Conservation (phyloP, 2,797 vertebrate species). For the Scomberomorus guttatus region DNA sequence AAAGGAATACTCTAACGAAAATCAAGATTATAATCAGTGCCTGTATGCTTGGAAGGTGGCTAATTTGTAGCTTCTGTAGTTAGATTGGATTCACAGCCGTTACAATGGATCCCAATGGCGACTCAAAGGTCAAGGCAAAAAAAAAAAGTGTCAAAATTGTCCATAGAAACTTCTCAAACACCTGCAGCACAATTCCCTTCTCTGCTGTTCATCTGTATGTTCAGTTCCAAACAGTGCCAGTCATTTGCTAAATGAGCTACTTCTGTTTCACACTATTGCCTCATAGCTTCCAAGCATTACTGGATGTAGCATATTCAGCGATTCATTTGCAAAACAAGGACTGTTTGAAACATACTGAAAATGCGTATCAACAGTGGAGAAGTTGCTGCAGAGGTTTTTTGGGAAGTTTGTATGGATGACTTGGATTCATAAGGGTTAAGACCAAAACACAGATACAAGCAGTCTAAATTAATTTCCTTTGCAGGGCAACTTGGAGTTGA, state of each 20-base stretch:
- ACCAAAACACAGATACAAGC: background rate
- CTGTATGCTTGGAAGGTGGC: slow-evolving; percentile 9
- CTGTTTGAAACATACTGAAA: background rate
- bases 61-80: slow-evolving; percentile 7
- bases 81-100: slow-evolving; percentile 39
- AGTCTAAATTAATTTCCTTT: background rate
- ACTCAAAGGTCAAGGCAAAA: background rate
- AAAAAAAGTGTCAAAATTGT: background rate
- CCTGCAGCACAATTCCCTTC: background rate
- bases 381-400: background rate
- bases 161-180: background rate
- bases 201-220: background rate
- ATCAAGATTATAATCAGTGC: background rate
- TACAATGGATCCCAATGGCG: slow-evolving; percentile 6
- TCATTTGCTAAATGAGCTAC: background rate
- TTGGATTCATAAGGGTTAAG: background rate
- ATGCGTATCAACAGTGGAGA: background rate
- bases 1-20: slow-evolving; percentile 19
- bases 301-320: background rate
- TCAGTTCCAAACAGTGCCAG: background rate
- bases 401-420: background rate
- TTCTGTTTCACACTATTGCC: background rate
- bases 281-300: background rate
- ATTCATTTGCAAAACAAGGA: background rate
- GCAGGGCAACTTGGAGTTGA: background rate